A percentile compares a stretch with the other conserved stretches of the same genome.
Conservation (phyloP, 2,888 invertebrate species). For the Neoscelio sp. region DNA sequence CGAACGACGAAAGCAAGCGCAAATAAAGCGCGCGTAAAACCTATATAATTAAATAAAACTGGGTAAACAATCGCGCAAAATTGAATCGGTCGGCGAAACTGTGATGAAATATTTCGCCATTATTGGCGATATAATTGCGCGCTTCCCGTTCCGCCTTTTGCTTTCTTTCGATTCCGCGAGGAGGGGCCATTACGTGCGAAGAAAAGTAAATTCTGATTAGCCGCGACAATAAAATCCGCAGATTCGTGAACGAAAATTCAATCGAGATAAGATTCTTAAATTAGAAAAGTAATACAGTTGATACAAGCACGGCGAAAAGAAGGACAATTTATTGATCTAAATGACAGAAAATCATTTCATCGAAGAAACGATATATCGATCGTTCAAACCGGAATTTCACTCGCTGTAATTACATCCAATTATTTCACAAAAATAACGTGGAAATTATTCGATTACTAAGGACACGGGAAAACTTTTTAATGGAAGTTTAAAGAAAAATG, state of each 20-base stretch:
- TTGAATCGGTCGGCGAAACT: slow-evolving; percentile 39
- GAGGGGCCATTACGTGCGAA: slow-evolving; percentile 38
- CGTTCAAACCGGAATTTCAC: too few species aligned
- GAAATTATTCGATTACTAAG: too few species aligned
- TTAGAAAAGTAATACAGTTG: slow-evolving; percentile 39
- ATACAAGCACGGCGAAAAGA: not conserved
- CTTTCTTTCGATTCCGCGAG: slow-evolving; percentile 56
- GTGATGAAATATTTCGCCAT: slow-evolving; percentile 34
- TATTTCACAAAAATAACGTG: too few species aligned
- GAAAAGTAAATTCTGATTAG: slow-evolving; percentile 47
- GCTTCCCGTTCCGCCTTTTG: slow-evolving; percentile 14
- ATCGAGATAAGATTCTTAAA: slow-evolving; percentile 50
- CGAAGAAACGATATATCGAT: too few species aligned
- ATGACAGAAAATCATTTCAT: too few species aligned
- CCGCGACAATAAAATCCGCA: slow-evolving; percentile 50
- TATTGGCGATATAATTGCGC: slow-evolving; percentile 47
- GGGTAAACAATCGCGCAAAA: slow-evolving; percentile 34
- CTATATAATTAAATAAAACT: slow-evolving; percentile 35
- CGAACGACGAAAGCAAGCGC: not conserved
- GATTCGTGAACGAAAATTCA: slow-evolving; percentile 59
- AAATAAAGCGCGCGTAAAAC: not conserved
- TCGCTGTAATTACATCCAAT: not conserved
- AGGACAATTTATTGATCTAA: not conserved
- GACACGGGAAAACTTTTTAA: too few species aligned
- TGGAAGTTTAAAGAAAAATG: not conserved